Conservation (phyloP, 1,140 invertebrate species). For the Ceratosolen fusciceps region DNA sequence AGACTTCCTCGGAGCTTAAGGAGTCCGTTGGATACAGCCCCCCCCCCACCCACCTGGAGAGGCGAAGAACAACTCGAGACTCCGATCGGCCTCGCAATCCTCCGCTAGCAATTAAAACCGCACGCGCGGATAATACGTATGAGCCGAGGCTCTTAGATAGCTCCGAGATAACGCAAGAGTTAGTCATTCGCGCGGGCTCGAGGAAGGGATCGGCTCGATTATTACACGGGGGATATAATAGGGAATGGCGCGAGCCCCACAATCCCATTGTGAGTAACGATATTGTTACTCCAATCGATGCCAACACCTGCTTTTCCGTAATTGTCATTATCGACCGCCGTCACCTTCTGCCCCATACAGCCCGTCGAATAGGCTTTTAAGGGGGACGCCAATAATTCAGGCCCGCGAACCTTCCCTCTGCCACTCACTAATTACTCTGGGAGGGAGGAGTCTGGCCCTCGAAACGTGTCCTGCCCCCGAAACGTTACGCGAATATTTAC, state of each 20-base stretch:
- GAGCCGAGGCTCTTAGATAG: constrained; percentile 8
- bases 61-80: background rate
- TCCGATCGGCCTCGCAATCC: constrained; percentile 2
- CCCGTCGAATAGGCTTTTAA: background rate
- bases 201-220: constrained; percentile 40
- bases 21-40: background rate
- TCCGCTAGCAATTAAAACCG: constrained; percentile 31
- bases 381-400: background rate
- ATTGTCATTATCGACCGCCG: no score
- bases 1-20: background rate
- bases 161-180: constrained; percentile 41
- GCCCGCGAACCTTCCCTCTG: no score
- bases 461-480: no score
- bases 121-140: constrained; percentile 41
- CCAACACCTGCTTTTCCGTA: constrained; percentile 62
- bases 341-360: background rate
- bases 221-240: constrained; percentile 49
- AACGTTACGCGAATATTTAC: no score
- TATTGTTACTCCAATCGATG: constrained; percentile 50
- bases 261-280: constrained; percentile 56
- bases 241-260: constrained; percentile 41
- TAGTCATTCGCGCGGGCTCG: constrained; percentile 29
- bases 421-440: no score
- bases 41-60: background rate
- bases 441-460: no score